A percentile compares a stretch with the other conserved stretches of the same genome.
phyloP scores from a whole-genome alignment of 2,888 invertebrate genomes.

The Pristionchus entomophagus region DNA sequence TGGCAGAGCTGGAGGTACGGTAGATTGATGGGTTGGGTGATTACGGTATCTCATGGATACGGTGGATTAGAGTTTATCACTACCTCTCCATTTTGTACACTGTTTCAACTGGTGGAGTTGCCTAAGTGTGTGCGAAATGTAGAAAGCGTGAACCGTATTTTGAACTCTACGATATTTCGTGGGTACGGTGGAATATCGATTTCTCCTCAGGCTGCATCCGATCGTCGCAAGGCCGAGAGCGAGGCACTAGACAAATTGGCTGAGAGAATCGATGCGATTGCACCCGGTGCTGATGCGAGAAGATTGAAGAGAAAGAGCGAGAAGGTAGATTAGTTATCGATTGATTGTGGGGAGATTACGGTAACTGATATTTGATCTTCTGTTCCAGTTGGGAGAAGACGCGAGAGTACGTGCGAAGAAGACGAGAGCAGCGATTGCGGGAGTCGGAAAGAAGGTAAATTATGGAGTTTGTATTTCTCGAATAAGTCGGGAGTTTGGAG shows the following conservation, averaged over 20 bases:
- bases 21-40: not conserved
- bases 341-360: not conserved
- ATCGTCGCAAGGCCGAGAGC: slow-evolving; percentile 57
- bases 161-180: too few relatives aligned
- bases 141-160: too few relatives aligned
- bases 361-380: not conserved
- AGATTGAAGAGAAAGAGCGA: slow-evolving; percentile 64
- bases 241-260: slow-evolving; percentile 58
- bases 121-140: too few relatives aligned
- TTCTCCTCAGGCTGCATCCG: slow-evolving; percentile 51
- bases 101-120: too few relatives aligned
- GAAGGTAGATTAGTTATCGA: slow-evolving; percentile 47
- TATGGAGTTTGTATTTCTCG: too few relatives aligned
- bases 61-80: too few relatives aligned
- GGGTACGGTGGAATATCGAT: not conserved
- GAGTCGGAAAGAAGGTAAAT: slow-evolving; percentile 56
- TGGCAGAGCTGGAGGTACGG: slow-evolving; percentile 36
- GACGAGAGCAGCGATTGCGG: slow-evolving; percentile 57
- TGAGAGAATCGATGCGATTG: slow-evolving; percentile 60
- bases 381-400: slow-evolving; percentile 55
- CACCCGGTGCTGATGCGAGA: slow-evolving; percentile 68
- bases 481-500: too few relatives aligned
- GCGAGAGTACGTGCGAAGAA: slow-evolving; percentile 62
- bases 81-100: too few relatives aligned
- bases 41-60: too few relatives aligned